Evolutionary conservation across 2,113 vertebrate genomes (phyloP).

Genomic region (Prunella himalayana): DNA sequence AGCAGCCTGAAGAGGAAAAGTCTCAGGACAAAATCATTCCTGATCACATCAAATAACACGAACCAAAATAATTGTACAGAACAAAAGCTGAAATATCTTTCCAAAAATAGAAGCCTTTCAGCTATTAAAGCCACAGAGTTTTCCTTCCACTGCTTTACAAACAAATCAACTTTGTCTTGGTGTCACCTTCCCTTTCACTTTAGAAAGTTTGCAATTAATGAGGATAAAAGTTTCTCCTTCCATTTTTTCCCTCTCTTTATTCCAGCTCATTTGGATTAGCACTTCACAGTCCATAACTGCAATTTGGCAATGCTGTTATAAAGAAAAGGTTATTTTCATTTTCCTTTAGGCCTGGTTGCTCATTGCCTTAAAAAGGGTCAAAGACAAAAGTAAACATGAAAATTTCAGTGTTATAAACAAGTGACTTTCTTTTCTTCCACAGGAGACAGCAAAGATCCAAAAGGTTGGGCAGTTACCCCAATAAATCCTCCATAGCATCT

Average conservation of each 20-base stretch:
- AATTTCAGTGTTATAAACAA: neutral
- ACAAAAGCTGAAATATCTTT: neutral
- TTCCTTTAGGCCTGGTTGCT: neutral
- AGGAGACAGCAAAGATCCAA: neutral
- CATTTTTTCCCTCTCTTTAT: neutral
- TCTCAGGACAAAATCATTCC: slow-evolving; percentile 13
- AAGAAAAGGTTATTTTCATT: neutral
- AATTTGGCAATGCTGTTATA: neutral
- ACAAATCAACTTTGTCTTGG: neutral
- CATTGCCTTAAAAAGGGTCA: neutral
- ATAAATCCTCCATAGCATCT: neutral
- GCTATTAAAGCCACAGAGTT: neutral
- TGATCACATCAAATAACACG: neutral
- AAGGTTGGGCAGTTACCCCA: neutral
- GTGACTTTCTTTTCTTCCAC: neutral
- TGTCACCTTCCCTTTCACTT: neutral
- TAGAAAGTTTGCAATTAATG: neutral
- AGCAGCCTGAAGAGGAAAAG: neutral
- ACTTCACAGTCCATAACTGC: neutral
- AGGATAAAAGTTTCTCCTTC: neutral
- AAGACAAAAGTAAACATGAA: neutral
- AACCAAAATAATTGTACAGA: neutral
- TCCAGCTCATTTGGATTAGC: neutral
- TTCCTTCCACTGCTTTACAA: neutral
- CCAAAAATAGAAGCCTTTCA: slow-evolving; percentile 3